Evolutionary conservation across 92 coral and sea anemone genomes (phyloP).

Genomic region (Porites evermanni): DNA sequence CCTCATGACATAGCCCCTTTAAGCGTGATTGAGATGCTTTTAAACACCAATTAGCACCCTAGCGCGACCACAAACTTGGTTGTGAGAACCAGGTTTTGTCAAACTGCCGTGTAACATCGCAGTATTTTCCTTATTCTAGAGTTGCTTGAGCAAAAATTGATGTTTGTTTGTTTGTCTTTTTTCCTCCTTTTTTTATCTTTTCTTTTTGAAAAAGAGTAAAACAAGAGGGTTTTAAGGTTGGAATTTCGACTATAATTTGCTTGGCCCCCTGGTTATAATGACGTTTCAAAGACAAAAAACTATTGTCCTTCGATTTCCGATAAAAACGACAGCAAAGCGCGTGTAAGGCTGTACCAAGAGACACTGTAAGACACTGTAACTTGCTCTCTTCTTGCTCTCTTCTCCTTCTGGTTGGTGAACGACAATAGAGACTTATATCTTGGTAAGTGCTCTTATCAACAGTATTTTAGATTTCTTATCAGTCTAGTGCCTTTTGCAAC

Average conservation of each 20-base stretch:
- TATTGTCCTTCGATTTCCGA: conserved; percentile 18
- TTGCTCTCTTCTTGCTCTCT: conserved; percentile 11
- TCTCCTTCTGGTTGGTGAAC: conserved; percentile 22
- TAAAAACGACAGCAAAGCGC: conserved; percentile 12
- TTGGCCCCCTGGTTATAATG: conserved; percentile 21
- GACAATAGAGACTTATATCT: conserved; percentile 16
- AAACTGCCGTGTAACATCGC: conserved; percentile 19
- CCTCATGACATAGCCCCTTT: conserved; percentile 17
- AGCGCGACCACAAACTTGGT: conserved; percentile 6
- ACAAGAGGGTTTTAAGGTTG: conserved; percentile 12
- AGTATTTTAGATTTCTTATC: conserved; percentile 14
- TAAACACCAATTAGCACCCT: conserved; percentile 18
- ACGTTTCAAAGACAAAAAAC: conserved; percentile 13
- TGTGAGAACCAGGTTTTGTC: background rate
- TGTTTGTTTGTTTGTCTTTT: background rate
- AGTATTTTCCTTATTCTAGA: conserved; percentile 18
- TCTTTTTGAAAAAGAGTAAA: conserved; percentile 8
- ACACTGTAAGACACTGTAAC: background rate
- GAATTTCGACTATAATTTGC: conserved; percentile 19
- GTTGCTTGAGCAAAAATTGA: background rate
- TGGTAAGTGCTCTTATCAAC: conserved; percentile 8
- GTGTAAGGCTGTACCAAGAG: conserved; percentile 12
- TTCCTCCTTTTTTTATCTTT: conserved; percentile 2
- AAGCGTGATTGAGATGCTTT: conserved; percentile 19
- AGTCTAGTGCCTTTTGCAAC: conserved; percentile 13